These are phyloP conservation scores for Sphenopsis melanotis DNA, from an alignment of 2,797 vertebrate genomes.

Conservation along the genomic window DNA sequence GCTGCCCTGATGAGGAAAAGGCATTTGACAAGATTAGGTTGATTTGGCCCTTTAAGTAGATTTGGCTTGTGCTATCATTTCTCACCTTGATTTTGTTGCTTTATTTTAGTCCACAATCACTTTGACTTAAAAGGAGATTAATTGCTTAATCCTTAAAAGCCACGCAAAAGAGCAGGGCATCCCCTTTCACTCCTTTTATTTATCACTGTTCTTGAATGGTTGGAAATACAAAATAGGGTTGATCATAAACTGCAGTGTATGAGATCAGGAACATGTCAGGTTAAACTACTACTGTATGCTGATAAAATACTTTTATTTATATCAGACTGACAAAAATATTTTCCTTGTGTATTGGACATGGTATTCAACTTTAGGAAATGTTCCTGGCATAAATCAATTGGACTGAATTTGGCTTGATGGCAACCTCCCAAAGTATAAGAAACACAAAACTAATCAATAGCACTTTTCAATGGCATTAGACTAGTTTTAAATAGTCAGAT, in stretches of 20 bases:
- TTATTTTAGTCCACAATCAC: not conserved
- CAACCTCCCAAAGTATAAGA: not conserved
- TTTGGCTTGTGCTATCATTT: not conserved
- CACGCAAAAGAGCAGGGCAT: not conserved
- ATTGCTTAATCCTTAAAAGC: not conserved
- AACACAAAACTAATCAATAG: not conserved
- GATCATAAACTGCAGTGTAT: not conserved
- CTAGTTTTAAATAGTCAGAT: slow-evolving; percentile 17
- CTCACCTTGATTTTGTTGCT: not conserved
- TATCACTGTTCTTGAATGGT: not conserved
- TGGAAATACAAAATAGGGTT: not conserved
- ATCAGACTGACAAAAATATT: not conserved
- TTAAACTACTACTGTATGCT: not conserved
- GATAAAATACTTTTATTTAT: not conserved
- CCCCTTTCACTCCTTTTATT: not conserved
- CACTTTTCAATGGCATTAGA: not conserved
- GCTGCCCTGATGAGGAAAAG: not conserved
- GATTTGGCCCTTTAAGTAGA: not conserved
- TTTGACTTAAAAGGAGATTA: not conserved
- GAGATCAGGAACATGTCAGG: not conserved
- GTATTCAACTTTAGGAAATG: not conserved
- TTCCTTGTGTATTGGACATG: not conserved
- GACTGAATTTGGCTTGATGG: not conserved
- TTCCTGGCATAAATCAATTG: not conserved
- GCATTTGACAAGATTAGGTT: not conserved